Evolutionary conservation across 2,888 invertebrate genomes (phyloP).

Genomic region (Dolichopus griseipennis): DNA sequence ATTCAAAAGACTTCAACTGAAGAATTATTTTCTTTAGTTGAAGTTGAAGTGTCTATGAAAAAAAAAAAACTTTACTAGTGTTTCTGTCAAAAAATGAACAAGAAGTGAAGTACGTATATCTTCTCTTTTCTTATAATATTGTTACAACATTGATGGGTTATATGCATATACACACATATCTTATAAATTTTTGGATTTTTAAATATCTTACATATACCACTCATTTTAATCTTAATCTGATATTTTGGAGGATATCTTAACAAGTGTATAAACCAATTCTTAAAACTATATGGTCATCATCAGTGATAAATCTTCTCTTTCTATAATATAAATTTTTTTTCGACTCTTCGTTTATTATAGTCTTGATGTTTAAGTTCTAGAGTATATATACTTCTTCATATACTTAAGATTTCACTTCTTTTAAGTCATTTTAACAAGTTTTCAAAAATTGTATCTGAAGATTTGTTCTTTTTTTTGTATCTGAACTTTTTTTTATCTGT

Average conservation of each 20-base stretch:
- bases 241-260: neutral
- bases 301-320: neutral
- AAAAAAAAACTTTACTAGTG: neutral
- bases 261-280: neutral
- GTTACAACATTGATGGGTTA: no score
- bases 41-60: neutral
- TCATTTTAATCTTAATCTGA: neutral
- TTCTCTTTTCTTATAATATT: neutral
- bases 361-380: no score
- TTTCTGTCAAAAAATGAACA: neutral
- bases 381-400: neutral
- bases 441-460: no score
- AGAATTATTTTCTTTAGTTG: neutral
- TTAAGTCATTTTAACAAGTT: neutral
- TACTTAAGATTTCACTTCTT: neutral
- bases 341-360: no score
- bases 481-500: no score
- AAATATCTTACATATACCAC: no score
- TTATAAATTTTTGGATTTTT: no score
- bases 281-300: neutral
- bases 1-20: no score
- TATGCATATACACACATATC: no score
- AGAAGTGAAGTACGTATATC: no score
- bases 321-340: neutral
- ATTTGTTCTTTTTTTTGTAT: neutral